phyloP scores from a whole-genome alignment of 2,888 invertebrate species.

The Helleia helle region DNA sequence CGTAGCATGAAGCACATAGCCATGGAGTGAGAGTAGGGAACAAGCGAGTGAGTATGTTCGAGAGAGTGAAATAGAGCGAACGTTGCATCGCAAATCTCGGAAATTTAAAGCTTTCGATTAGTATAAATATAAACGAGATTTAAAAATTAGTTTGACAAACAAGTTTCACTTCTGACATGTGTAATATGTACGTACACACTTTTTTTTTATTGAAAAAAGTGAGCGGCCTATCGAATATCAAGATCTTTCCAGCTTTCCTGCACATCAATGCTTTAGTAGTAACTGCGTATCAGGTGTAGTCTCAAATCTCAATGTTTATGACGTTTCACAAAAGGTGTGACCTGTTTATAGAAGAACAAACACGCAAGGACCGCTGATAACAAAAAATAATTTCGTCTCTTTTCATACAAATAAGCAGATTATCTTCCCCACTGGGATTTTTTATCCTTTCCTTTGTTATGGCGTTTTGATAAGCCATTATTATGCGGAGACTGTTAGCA shows the following conservation, averaged over 20 bases:
- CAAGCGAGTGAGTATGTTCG: too few species aligned
- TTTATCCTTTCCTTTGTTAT: neutral
- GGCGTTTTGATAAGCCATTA: neutral
- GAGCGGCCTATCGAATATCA: too few species aligned
- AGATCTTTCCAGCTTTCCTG: neutral
- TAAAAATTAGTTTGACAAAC: too few species aligned
- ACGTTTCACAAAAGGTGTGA: neutral
- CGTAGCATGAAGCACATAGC: too few species aligned
- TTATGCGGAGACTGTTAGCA: neutral
- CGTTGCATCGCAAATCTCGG: too few species aligned
- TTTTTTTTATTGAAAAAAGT: too few species aligned
- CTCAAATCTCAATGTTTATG: neutral
- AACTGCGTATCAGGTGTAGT: neutral
- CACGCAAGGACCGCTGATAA: neutral
- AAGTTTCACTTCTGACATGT: too few species aligned
- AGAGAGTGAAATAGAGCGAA: too few species aligned
- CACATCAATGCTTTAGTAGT: neutral
- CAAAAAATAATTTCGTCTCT: neutral
- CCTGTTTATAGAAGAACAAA: conserved; percentile 13
- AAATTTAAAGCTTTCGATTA: too few species aligned
- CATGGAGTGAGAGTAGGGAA: too few species aligned
- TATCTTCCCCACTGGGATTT: neutral
- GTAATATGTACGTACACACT: too few species aligned
- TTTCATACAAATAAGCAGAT: neutral
- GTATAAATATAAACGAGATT: too few species aligned